These are phyloP conservation scores for Hoplostethus atlanticus DNA, from an alignment of 2,797 vertebrate genomes.

Conservation along the genomic window DNA sequence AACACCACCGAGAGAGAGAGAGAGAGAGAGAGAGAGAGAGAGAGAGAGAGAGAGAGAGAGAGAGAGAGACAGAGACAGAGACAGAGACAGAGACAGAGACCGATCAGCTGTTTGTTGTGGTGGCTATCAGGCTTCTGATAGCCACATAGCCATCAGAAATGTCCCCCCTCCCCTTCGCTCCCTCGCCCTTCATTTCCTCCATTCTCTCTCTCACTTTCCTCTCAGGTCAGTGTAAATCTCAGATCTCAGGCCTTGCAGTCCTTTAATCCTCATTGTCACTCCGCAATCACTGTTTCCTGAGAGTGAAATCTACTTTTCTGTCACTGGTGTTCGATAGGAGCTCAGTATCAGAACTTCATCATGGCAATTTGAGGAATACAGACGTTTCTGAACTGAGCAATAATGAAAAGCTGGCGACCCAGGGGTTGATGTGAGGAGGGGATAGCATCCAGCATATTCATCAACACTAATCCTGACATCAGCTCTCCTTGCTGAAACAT, in stretches of 20 bases:
- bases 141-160: slow-evolving; percentile 1
- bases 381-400: no score
- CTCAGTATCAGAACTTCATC: background rate
- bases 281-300: background rate
- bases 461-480: no score
- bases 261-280: slow-evolving; percentile 6
- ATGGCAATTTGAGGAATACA: background rate
- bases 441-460: no score
- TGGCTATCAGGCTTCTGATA: slow-evolving; percentile 18
- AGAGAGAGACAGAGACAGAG: background rate
- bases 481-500: no score
- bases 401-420: no score
- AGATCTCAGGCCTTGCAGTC: background rate
- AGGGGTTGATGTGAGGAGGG: no score
- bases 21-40: background rate
- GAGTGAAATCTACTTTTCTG: background rate
- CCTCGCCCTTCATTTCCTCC: no score
- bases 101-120: slow-evolving; percentile 68
- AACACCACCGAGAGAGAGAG: background rate
- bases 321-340: background rate
- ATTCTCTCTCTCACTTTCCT: background rate
- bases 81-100: background rate
- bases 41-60: no score
- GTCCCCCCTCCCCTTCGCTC: no score
- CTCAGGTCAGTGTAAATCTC: slow-evolving; percentile 30